Conservation (phyloP, 2,797 vertebrate species). For the Sebastes diaconus region DNA sequence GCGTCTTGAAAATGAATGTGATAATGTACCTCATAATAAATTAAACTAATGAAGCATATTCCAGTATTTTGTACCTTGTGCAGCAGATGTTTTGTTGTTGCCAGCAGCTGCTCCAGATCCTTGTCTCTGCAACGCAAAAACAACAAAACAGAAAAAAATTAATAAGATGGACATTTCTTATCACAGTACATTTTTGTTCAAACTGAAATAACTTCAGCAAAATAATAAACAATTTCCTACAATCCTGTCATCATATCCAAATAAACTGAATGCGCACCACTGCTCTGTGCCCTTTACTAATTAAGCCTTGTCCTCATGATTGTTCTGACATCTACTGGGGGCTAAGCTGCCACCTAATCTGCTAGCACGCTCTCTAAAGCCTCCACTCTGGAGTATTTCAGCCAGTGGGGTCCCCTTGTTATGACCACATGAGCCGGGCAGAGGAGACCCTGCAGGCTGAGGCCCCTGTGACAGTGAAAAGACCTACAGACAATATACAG, state of each 20-base stretch:
- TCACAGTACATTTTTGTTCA: background rate
- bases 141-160: conserved; percentile 25
- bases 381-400: background rate
- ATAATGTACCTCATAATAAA: background rate
- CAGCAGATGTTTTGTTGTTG: conserved; percentile 91
- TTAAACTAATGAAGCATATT: background rate
- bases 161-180: background rate
- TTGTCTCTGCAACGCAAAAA: conserved; percentile 87
- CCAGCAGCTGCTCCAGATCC: conserved; percentile 89
- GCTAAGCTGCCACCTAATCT: conserved; percentile 17
- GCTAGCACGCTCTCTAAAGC: background rate
- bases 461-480: conserved; percentile 6
- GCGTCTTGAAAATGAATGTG: background rate
- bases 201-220: background rate
- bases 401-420: background rate
- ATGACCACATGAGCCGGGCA: background rate
- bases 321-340: conserved; percentile 35
- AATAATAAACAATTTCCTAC: background rate
- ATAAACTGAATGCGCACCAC: background rate
- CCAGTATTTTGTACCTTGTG: conserved; percentile 84
- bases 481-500: background rate
- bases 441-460: conserved; percentile 16
- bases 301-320: conserved; percentile 24
- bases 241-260: background rate
- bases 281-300: conserved; percentile 25